Evolutionary conservation across 2,888 invertebrate species (phyloP).

Genomic region (Celastrina argiolus): DNA sequence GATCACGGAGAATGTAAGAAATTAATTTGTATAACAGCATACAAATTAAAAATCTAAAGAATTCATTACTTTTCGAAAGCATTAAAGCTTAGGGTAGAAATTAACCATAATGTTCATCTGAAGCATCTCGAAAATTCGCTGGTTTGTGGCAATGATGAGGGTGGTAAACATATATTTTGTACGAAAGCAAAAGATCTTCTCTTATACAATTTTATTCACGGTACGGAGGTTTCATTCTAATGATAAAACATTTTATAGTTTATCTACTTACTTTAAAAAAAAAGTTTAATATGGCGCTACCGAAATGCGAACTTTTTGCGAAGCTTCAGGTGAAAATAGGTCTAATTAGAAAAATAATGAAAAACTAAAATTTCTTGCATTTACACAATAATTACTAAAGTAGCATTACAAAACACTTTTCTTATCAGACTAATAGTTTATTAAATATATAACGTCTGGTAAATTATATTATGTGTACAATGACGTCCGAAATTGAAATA

Average conservation of each 20-base stretch:
- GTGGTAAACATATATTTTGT: no score
- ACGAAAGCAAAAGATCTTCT: no score
- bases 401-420: neutral
- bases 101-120: no score
- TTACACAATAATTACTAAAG: neutral
- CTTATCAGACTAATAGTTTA: neutral
- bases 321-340: neutral
- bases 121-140: no score
- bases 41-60: slow-evolving; percentile 21
- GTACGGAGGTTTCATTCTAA: no score
- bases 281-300: no score
- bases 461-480: neutral
- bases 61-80: neutral
- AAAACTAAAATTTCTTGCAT: no score
- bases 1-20: slow-evolving; percentile 26
- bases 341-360: neutral
- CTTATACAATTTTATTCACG: no score
- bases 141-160: no score
- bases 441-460: neutral
- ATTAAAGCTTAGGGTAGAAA: no score
- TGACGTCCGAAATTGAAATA: neutral
- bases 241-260: neutral
- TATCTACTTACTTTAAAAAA: no score
- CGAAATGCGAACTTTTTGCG: no score
- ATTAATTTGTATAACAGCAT: slow-evolving; percentile 22